Base-by-base conservation (phyloP, 2,797 vertebrate genomes). In the Ctenopoma multispine region DNA sequence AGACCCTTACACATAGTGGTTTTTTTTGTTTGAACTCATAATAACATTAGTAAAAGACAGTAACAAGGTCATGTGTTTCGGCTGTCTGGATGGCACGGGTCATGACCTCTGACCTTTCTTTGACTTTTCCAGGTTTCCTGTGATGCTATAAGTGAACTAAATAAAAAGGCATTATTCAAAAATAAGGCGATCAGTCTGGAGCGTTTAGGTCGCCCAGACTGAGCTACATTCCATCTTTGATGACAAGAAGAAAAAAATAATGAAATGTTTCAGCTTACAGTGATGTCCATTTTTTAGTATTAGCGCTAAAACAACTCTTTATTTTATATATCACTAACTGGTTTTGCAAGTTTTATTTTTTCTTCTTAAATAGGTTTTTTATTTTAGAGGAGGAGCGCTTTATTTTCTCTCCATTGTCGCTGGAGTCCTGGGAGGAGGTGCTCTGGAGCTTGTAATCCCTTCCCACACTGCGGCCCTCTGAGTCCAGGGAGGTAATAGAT, bases 361-460 rank as follows among this genome's bases (percentile, higher is more conserved):
- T 99, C 93, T 99, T 99, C 92, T 97, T 99, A 91, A 99, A 98
- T 90, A 99, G 93, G 88, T 92, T 97, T 95, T 97, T 99, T 71
- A 99, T 95, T 95, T 98, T 99, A 7, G 96, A 97, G 1, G 96
- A 97, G 90, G 96, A 94, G 92, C 97, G 97, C 94, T 97, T 99
- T 86, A 54, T 90, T 92, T 96, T 98, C 90, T 99, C 96, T 29
- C 96, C 95, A 5, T 97, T 97, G 78, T 97, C 96, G 79, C 92
- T 95, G 63, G 96, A 95, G 93, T 99, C 97, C 86, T 96, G 96
- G 63, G 96, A 95, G 84, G 95, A 95, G 87, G 95, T 91, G 90
- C 95, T 96, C 89, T 94, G 95, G 79, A 96, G 94, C 91, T 96
- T 95, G 74, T 94, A 85, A 67, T 97, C 96, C 66, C 94, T 95